Evolutionary conservation across 2,888 invertebrate genomes (phyloP).

Genomic region (Cerceris ruficornis): DNA sequence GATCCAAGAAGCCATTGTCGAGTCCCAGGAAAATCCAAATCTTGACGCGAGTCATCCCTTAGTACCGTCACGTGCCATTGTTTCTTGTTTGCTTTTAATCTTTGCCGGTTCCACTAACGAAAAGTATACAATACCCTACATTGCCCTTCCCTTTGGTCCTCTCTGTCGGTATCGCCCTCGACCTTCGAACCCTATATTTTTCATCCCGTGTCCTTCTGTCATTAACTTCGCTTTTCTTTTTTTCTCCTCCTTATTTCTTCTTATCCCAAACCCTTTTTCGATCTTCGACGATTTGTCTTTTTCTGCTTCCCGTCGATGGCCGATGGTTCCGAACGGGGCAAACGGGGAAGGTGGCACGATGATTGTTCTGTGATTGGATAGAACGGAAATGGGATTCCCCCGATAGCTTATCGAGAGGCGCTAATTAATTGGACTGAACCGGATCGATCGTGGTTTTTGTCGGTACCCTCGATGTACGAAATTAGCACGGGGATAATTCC

Average conservation of each 20-base stretch:
- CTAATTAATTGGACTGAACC: conserved; percentile 27
- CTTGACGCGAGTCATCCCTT: conserved; percentile 33
- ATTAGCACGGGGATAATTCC: background rate
- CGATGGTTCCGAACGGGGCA: background rate
- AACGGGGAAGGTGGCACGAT: background rate
- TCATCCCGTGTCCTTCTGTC: background rate
- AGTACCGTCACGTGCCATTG: conserved; percentile 59
- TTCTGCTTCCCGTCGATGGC: background rate
- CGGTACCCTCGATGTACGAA: background rate
- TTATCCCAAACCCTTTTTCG: no score
- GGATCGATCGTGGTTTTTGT: conserved; percentile 16
- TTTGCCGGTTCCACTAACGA: conserved; percentile 60
- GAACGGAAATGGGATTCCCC: background rate
- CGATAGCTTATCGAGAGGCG: conserved; percentile 17
- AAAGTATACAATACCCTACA: conserved; percentile 63
- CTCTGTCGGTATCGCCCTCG: background rate
- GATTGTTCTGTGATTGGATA: background rate
- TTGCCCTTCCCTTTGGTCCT: conserved; percentile 2
- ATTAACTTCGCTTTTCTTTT: background rate
- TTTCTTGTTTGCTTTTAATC: conserved; percentile 74
- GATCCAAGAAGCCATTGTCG: conserved; percentile 8
- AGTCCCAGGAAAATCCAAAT: conserved; percentile 32
- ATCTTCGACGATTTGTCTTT: background rate
- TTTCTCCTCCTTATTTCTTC: background rate
- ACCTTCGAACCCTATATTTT: background rate